These are phyloP conservation scores for rabbit (Oryctolagus cuniculus) DNA, from an alignment of 2,113 vertebrate genomes.

Conservation along the genomic window mOryCun1.1 NC_091441.1:61287501-61288000, in stretches of 20 bases:
- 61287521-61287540: neutral
- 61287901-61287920: neutral
- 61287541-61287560: neutral
- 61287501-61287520: neutral
- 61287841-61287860: neutral
- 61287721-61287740: neutral
- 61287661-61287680: neutral
- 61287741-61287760: neutral
- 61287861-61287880: neutral
- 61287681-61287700: too few relatives aligned
- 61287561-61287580: neutral
- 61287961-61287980: slow-evolving; percentile 1
- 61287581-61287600: neutral
- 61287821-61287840: neutral
- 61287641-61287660: neutral
- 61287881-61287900: too few relatives aligned
- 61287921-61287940: neutral
- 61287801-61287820: neutral
- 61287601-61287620: too few relatives aligned
- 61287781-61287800: neutral
- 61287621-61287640: neutral
- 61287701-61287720: neutral
- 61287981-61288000: neutral
- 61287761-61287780: neutral
- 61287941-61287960: neutral